Percentiles rank a stretch among this genome's conserved stretches.
These are phyloP conservation scores for Homalodisca vitripennis DNA, from an alignment of 1,140 invertebrate species.

Conservation along the genomic window DNA sequence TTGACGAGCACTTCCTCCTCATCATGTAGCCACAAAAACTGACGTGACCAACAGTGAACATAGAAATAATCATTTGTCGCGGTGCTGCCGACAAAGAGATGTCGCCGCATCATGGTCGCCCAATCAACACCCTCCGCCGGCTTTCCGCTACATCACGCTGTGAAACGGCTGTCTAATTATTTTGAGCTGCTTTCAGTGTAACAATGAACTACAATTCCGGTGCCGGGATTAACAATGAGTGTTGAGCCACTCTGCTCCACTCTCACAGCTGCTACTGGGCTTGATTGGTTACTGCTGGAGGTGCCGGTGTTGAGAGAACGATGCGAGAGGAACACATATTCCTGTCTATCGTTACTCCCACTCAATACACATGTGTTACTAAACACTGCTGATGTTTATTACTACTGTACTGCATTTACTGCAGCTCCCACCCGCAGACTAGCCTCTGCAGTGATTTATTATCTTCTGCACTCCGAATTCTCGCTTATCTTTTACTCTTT, in stretches of 20 bases:
- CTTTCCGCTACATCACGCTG: not conserved
- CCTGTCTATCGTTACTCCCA: no score
- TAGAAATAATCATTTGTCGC: constrained; percentile 20
- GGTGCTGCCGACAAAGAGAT: not conserved
- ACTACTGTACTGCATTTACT: no score
- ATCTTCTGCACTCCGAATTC: no score
- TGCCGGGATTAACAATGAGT: not conserved
- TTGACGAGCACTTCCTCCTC: not conserved
- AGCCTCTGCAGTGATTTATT: no score
- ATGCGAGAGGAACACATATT: no score
- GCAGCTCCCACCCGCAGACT: no score
- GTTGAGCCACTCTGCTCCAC: not conserved
- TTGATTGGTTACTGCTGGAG: no score
- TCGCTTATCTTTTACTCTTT: no score
- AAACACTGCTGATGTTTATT: no score
- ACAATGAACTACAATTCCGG: no score
- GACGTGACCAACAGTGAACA: constrained; percentile 12
- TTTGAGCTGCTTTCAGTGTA: constrained; percentile 2
- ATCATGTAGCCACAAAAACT: constrained; percentile 14
- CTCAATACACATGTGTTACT: no score
- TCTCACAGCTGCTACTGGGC: not conserved
- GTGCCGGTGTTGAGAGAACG: no score
- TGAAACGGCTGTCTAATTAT: constrained; percentile 18
- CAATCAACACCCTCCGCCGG: not conserved
- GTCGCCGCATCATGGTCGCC: constrained; percentile 1